A percentile compares a stretch with the other conserved stretches of the same genome.
These are phyloP conservation scores for Pseudococcus longispinus DNA, from an alignment of 2,888 invertebrate genomes.

Conservation along the genomic window DNA sequence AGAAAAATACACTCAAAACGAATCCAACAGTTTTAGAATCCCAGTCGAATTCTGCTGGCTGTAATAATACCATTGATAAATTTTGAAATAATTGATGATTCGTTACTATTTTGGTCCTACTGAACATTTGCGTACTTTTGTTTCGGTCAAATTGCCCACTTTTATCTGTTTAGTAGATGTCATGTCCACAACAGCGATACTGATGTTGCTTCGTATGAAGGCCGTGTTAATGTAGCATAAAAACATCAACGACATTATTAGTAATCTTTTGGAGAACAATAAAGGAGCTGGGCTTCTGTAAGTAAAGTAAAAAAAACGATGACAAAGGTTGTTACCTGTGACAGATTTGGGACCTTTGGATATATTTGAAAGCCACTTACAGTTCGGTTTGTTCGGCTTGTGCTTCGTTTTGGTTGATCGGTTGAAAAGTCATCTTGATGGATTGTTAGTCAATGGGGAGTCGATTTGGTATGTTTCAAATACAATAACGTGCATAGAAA, in stretches of 20 bases:
- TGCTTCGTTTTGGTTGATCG: no score
- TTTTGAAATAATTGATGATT: no score
- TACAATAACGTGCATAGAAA: no score
- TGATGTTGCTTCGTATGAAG: background rate
- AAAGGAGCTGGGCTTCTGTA: background rate
- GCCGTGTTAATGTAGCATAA: background rate
- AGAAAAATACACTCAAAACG: constrained; percentile 82
- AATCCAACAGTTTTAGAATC: constrained; percentile 76
- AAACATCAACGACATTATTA: background rate
- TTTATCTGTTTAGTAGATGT: background rate
- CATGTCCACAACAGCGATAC: background rate
- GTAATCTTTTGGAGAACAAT: background rate
- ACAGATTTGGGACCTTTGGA: no score
- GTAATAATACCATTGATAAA: constrained; percentile 57
- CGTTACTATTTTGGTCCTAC: no score
- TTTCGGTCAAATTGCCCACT: background rate
- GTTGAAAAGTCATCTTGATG: no score
- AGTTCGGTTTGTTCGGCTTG: no score
- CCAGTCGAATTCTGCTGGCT: constrained; percentile 82
- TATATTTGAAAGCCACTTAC: no score
- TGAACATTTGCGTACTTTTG: background rate
- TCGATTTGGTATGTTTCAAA: no score
- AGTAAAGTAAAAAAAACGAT: no score
- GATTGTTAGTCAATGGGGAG: no score
- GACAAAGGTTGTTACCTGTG: no score